phyloP scores from a whole-genome alignment of 1,140 invertebrate genomes.

The Mamestra configurata region DNA sequence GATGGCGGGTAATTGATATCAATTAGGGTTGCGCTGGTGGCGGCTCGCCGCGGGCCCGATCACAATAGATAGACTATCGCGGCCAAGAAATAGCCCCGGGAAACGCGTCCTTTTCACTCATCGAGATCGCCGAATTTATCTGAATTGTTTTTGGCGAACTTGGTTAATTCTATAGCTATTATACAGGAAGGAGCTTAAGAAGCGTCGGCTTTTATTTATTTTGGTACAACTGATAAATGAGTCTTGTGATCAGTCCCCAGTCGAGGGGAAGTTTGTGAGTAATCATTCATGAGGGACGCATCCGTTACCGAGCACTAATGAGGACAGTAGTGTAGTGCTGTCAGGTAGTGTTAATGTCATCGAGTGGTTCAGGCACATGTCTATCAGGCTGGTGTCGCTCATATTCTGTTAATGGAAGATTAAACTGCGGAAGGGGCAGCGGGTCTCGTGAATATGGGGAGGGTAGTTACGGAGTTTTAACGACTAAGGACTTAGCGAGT shows the following conservation, averaged over 20 bases:
- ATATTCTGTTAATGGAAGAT: constrained; percentile 55
- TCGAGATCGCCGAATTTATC: constrained; percentile 67
- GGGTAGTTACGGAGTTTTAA: constrained; percentile 69
- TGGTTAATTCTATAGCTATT: constrained; percentile 60
- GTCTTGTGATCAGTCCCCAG: constrained; percentile 32
- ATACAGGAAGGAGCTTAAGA: constrained; percentile 13
- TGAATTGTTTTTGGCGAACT: constrained; percentile 68
- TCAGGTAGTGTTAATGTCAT: constrained; percentile 2
- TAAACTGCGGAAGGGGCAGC: constrained; percentile 57
- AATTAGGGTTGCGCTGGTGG: constrained; percentile 70
- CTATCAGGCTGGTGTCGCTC: not conserved
- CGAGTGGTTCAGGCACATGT: constrained; percentile 20
- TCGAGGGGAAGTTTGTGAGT: constrained; percentile 38
- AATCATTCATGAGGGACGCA: constrained; percentile 44
- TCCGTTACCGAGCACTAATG: constrained; percentile 37
- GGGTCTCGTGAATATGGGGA: constrained; percentile 63
- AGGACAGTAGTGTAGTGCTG: not conserved
- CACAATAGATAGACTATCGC: constrained; percentile 69
- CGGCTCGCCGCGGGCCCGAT: constrained; percentile 60
- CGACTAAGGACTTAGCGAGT: constrained; percentile 63
- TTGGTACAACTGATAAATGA: constrained; percentile 17
- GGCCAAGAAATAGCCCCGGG: constrained; percentile 60
- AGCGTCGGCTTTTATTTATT: not conserved
- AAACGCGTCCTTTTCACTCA: constrained; percentile 61
- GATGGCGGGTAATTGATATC: constrained; percentile 73